Conservation (phyloP, 2,797 vertebrate genomes). For the Rhinophrynus dorsalis region DNA sequence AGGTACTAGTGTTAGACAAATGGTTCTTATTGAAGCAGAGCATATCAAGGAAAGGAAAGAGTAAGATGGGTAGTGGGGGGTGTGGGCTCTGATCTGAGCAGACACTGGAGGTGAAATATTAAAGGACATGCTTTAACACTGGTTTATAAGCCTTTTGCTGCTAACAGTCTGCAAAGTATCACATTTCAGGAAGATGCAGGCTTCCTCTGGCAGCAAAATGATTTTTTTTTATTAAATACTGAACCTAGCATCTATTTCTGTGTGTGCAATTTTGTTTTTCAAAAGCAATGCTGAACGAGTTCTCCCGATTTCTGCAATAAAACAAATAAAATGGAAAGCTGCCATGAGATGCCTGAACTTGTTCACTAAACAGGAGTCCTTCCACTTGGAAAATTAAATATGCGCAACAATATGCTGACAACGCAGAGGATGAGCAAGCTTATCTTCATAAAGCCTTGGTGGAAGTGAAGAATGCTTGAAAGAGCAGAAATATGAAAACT, state of each 20-base stretch:
- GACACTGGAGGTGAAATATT: slow-evolving; percentile 25
- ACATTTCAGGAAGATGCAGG: background rate
- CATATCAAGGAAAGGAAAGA: slow-evolving; percentile 54
- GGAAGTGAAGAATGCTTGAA: background rate
- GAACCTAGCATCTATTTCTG: no score
- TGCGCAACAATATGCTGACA: background rate
- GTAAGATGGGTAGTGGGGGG: no score
- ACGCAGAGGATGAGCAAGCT: background rate
- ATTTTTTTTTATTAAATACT: no score
- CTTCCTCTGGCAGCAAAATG: background rate
- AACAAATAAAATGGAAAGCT: background rate
- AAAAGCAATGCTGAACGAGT: no score
- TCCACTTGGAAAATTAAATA: background rate
- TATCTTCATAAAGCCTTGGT: slow-evolving; percentile 1
- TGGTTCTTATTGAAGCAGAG: slow-evolving; percentile 72
- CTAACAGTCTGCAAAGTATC: background rate
- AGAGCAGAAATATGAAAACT: background rate
- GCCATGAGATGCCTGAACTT: background rate
- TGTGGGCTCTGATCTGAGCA: slow-evolving; percentile 13
- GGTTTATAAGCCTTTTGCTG: background rate
- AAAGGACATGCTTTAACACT: slow-evolving; percentile 23
- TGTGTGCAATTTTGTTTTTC: no score
- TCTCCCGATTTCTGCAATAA: no score
- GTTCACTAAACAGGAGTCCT: background rate
- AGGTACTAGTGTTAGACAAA: slow-evolving; percentile 76